Evolutionary conservation across 2,888 invertebrate species (phyloP).

Genomic region (Scelioninae gen. 1): DNA sequence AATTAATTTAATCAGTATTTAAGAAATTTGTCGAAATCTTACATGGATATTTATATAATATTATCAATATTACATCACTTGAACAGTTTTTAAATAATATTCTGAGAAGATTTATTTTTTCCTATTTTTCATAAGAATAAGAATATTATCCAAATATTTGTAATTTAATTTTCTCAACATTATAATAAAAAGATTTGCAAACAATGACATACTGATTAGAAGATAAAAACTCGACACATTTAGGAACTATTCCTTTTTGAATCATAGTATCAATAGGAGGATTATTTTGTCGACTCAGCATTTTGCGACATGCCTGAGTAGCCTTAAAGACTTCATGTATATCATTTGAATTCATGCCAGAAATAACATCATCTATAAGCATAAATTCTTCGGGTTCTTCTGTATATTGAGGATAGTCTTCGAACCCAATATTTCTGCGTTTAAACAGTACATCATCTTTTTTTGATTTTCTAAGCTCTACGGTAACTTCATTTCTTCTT

Average conservation of each 20-base stretch:
- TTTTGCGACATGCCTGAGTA: constrained; percentile 93
- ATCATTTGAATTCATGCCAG: constrained; percentile 89
- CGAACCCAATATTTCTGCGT: constrained; percentile 91
- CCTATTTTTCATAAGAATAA: too few relatives aligned
- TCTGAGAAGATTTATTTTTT: too few relatives aligned
- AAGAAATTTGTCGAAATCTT: too few relatives aligned
- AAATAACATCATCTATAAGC: constrained; percentile 89
- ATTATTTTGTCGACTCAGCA: constrained; percentile 94
- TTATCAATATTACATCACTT: too few relatives aligned
- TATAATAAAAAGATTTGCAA: too few relatives aligned
- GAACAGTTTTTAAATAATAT: too few relatives aligned
- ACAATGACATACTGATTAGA: constrained; percentile 88
- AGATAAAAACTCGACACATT: constrained; percentile 91
- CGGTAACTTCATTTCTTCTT: constrained; percentile 93
- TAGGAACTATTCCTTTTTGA: constrained; percentile 91
- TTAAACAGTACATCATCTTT: constrained; percentile 97
- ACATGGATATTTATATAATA: too few relatives aligned
- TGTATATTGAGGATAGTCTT: constrained; percentile 82
- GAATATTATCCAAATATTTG: too few relatives aligned
- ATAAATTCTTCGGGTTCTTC: constrained; percentile 84
- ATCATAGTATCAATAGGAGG: constrained; percentile 96
- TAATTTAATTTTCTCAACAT: too few relatives aligned
- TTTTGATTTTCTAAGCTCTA: constrained; percentile 95
- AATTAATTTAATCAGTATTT: too few relatives aligned
- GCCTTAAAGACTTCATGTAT: constrained; percentile 88